These are phyloP conservation scores for Chloroclysta siterata DNA, from an alignment of 2,888 invertebrate species.

Conservation along the genomic window DNA sequence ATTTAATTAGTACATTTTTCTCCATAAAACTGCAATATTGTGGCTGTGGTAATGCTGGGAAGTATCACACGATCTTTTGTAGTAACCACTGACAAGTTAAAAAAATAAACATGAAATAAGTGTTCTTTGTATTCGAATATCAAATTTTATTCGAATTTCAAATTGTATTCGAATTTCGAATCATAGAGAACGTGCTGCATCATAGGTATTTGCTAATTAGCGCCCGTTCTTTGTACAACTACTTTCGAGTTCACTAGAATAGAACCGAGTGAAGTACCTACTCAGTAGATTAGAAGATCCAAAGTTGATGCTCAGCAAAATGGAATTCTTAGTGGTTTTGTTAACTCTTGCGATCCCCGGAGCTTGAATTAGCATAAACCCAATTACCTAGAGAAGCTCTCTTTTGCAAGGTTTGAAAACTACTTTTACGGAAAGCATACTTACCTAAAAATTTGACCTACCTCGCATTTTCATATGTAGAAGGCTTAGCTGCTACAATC, in stretches of 20 bases:
- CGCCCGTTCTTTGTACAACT: background rate
- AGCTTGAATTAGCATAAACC: slow-evolving; percentile 27
- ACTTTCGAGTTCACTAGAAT: background rate
- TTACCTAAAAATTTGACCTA: background rate
- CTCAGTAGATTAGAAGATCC: slow-evolving; percentile 14
- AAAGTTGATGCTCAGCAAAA: slow-evolving; percentile 18
- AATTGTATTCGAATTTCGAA: slow-evolving; percentile 6
- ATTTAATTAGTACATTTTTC: background rate
- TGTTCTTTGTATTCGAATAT: background rate
- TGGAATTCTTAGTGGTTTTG: slow-evolving; percentile 17
- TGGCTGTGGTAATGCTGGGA: background rate
- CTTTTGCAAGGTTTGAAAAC: slow-evolving; percentile 20
- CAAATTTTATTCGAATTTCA: slow-evolving; percentile 1
- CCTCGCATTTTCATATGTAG: background rate
- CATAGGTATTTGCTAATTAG: slow-evolving; percentile 10
- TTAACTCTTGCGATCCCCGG: slow-evolving; percentile 12
- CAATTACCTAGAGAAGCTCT: slow-evolving; percentile 25
- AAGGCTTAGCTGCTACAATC: background rate
- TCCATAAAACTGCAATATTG: background rate
- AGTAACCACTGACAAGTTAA: slow-evolving; percentile 10
- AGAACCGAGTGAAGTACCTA: slow-evolving; percentile 4
- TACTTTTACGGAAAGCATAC: background rate
- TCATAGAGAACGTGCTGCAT: slow-evolving; percentile 9
- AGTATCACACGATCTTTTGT: background rate
- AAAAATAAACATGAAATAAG: slow-evolving; percentile 10